Evolutionary conservation across 1,140 invertebrate genomes (phyloP), one percentile per base, ranked within the genome.

Genomic region (Potamilus streckersoni): DNA sequence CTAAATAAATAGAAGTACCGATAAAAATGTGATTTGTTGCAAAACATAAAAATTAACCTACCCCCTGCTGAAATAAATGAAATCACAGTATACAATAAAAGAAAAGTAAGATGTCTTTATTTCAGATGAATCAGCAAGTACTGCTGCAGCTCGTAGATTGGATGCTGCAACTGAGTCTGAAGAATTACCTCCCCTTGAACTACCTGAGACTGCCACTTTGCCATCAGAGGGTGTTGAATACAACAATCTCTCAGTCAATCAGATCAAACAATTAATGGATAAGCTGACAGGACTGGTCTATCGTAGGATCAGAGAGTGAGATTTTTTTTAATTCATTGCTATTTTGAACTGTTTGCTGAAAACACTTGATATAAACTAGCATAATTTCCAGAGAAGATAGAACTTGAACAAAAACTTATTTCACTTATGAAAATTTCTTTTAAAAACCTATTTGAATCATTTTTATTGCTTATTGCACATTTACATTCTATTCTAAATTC

Each of bases 221-320:
- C 88, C 88, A 66, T 81, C 85, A 59, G 84, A 84, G 57, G 87
- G 84, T 5, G 82, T 88, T 16, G 82, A 88, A 23, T 89, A 89
- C 64, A 68, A 72, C 23, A 84, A 77, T 66, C 75, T 88, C 62
- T 78, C 85, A 70, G 80, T 76, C 56, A 84, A 85, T 77, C 80
- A 82, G n/a, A 82, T 88, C 69, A 87, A 88, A 78, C 79, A 87
- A 70, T 72, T 87, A n/a, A 85, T 89, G 81, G 87, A 87, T 62
- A 83, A 80, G 49, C 67, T 89, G 16, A 89, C 87, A 55, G 82
- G 83, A 73, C 76, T 85, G 23, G 82, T 87, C 13, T 87, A 86
- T 65, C 81, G 86, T 65, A 82, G 82, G 60, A 80, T 87, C 55
- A 81, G 82, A 78, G 82, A 85, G 87, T 89, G 80, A 81, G 87